Base-by-base conservation (phyloP, 2,113 vertebrate species). In the Polypterus bichir region DNA sequence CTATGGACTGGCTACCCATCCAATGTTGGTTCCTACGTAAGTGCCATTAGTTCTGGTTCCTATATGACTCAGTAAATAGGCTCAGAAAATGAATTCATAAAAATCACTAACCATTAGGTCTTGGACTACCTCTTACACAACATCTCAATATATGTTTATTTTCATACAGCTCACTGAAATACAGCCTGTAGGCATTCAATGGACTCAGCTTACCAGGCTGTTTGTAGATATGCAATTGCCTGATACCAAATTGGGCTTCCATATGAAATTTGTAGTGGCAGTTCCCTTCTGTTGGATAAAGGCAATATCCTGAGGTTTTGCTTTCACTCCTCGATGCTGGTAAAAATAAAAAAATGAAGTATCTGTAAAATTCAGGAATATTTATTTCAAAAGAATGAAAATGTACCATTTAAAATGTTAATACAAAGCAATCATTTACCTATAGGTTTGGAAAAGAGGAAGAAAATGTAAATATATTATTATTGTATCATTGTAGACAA, bases 231-330 rank as follows among this genome's bases (percentile, higher is more conserved):
- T 72, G 74, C 61, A 84, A 74, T 63, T 77, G 76, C 5, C 71
- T 64, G 62, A 64, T 67, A 55, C 78, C 77, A 45, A 72, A 68
- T 61, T 63, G 65, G 10, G 73, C 67, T 62, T 70, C 69, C 58
- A 75, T 69, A 57, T 79, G 77, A 69, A 84, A 88, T 59, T 67
- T 71, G 58, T 79, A 77, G 59, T 78, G 76, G 62, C 81, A 86
- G 68, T 66, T 75, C 68, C 84, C 75, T 46, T 55, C 64, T 60
- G 73, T 70, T 63, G 79, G 74, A 71, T 81, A 85, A 70, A 81
- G 68, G 54, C 85, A 87, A 63, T 75, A 73, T 61, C 76, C 74
- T 64, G 66, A 68, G 60, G 27, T 63, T 52, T 75, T 71, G 6
- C 65, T 71, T 56, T 68, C 27, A 54, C 55, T 53, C 10, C 55